Percentiles rank a stretch among this genome's conserved stretches.
These are phyloP conservation scores for Diadophis punctatus DNA, from an alignment of 2,113 vertebrate genomes.

Conservation along the genomic window DNA sequence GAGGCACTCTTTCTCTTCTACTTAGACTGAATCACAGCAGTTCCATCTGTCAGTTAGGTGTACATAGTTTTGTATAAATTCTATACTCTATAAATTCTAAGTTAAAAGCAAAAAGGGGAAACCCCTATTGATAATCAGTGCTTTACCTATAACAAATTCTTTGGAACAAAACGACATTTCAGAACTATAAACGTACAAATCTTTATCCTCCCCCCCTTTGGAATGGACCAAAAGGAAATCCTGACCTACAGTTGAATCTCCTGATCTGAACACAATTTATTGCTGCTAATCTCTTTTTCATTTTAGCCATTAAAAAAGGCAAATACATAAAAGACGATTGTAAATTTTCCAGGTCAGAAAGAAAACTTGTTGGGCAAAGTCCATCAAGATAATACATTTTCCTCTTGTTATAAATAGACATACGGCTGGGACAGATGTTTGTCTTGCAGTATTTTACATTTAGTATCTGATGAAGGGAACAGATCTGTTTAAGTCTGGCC, in stretches of 20 bases:
- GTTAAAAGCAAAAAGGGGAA: not conserved
- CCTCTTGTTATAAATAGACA: not conserved
- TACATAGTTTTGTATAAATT: not conserved
- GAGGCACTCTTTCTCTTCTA: not conserved
- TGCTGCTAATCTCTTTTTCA: not conserved
- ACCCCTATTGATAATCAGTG: not conserved
- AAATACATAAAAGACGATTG: not conserved
- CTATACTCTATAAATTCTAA: not conserved
- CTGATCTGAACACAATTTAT: not conserved
- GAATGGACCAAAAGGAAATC: not conserved
- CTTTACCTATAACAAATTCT: not conserved
- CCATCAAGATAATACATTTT: too few relatives aligned
- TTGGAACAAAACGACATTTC: not conserved
- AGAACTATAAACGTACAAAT: not conserved
- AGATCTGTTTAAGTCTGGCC: constrained; percentile 76
- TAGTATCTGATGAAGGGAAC: constrained; percentile 95
- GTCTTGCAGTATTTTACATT: constrained; percentile 86
- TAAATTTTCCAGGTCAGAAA: not conserved
- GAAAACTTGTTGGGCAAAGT: not conserved
- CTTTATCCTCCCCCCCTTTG: not conserved
- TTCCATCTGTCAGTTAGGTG: not conserved
- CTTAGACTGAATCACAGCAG: not conserved
- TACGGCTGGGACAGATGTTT: constrained; percentile 74
- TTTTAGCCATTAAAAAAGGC: not conserved
- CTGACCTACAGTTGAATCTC: not conserved